phyloP scores from a whole-genome alignment of 64 coral and sea anemone genomes.

The Montipora sp. region DNA sequence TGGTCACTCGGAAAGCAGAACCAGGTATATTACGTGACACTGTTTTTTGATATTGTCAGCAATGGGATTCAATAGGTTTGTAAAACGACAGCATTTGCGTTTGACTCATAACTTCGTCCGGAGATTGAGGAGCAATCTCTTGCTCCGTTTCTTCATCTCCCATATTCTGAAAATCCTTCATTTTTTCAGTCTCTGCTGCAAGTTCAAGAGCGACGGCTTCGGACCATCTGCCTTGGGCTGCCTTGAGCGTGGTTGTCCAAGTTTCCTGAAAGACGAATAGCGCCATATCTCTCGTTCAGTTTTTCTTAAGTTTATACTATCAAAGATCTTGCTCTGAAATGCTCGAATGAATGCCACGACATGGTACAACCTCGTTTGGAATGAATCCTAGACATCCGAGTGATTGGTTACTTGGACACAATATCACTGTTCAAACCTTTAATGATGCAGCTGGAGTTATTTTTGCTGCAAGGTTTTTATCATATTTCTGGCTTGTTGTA shows the following conservation, averaged over 20 bases:
- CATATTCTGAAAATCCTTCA: conserved; percentile 28
- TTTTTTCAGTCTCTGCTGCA: conserved; percentile 73
- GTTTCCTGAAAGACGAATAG: conserved; percentile 65
- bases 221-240: conserved; percentile 88
- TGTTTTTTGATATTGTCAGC: conserved; percentile 7
- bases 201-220: conserved; percentile 80
- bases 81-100: conserved; percentile 72
- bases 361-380: too few relatives aligned
- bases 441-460: too few relatives aligned
- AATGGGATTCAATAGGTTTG: conserved; percentile 84
- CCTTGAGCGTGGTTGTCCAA: conserved; percentile 84
- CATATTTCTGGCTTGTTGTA: too few relatives aligned
- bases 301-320: too few relatives aligned
- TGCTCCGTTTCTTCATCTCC: conserved; percentile 22
- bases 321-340: neutral
- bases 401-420: too few relatives aligned
- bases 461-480: too few relatives aligned
- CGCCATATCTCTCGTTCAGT: neutral
- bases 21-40: too few relatives aligned
- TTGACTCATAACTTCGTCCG: conserved; percentile 49
- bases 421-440: too few relatives aligned
- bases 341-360: too few relatives aligned
- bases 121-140: conserved; percentile 15
- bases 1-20: too few relatives aligned
- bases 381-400: too few relatives aligned